Base-by-base conservation (phyloP, 1,140 invertebrate species). In the Teleopsis dalmanni region DNA sequence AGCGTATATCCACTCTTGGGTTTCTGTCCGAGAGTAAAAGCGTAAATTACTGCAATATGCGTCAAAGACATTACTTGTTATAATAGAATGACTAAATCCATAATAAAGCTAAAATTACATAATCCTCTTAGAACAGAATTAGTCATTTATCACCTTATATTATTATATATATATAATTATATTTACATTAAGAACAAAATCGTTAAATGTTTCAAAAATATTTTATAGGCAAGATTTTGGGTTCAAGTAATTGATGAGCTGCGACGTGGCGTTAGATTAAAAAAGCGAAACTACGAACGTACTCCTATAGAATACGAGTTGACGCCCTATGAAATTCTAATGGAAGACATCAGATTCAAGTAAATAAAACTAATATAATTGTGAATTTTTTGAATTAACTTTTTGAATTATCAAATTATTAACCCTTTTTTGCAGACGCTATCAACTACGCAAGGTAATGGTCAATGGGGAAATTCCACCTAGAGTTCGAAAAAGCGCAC, bases 311-410 rank as follows among this genome's bases (percentile, higher is more conserved):
- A 96, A 72, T 97, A 87, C 72, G 91, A 95, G 72, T 71, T 96
- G 52, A 98, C 94, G n/a, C 94, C 94, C 7, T 96, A 95, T 69
- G 94, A 97, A 75, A 95, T 95, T 61, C 76, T 98, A 11, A 93
- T 97, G 85, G 91, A 97, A 60, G 94, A 97, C 65, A 97, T 98
- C 55, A 75, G 91, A 56, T 85, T 87, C 21, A 82, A 88, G 58
- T 80, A 87, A 60, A 62, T 62, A 31, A 11, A 14, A 18, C 3
- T 10, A 25, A 11, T 8, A 25, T 25, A 38, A 26, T 19, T 34
- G 7, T 33, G 31, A 21, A 22, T 45, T 22, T 22, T n/a, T 44
- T 18, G 26, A 25, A n/a, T 46, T 46, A 13, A 22, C 6, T 11
- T 1, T 22, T 46, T 31, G 27, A 14, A 5, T 31, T 27, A 19